Evolutionary conservation across 1,140 invertebrate genomes (phyloP).

Genomic region (Grapholita molesta): DNA sequence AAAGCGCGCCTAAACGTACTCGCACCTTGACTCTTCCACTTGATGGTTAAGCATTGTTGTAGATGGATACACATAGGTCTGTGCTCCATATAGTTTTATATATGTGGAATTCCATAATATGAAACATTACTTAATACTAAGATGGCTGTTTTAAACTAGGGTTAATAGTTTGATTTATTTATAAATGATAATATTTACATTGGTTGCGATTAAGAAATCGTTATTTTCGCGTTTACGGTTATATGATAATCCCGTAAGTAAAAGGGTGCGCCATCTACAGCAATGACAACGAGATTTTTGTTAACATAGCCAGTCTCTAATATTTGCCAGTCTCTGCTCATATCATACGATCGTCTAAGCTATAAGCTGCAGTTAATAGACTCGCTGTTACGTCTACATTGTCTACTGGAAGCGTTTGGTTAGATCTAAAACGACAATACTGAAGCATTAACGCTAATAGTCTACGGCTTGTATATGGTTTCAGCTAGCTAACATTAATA

Average conservation of each 20-base stretch:
- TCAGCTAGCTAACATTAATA: neutral
- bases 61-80: too few relatives aligned
- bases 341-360: neutral
- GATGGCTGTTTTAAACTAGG: too few relatives aligned
- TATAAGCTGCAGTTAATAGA: conserved; percentile 2
- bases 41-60: too few relatives aligned
- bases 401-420: conserved; percentile 29
- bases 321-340: neutral
- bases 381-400: conserved; percentile 20
- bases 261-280: neutral
- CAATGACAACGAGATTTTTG: neutral
- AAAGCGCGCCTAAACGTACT: too few relatives aligned
- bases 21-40: too few relatives aligned
- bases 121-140: too few relatives aligned
- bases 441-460: neutral
- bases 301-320: neutral
- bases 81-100: too few relatives aligned
- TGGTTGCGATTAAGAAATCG: too few relatives aligned
- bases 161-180: too few relatives aligned
- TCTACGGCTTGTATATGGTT: neutral
- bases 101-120: too few relatives aligned
- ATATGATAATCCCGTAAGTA: neutral
- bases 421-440: conserved; percentile 34
- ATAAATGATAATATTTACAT: too few relatives aligned
- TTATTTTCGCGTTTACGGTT: too few relatives aligned